These are phyloP conservation scores for Coracias cyanogaster DNA, from an alignment of 2,797 vertebrate species.

Conservation along the genomic window DNA sequence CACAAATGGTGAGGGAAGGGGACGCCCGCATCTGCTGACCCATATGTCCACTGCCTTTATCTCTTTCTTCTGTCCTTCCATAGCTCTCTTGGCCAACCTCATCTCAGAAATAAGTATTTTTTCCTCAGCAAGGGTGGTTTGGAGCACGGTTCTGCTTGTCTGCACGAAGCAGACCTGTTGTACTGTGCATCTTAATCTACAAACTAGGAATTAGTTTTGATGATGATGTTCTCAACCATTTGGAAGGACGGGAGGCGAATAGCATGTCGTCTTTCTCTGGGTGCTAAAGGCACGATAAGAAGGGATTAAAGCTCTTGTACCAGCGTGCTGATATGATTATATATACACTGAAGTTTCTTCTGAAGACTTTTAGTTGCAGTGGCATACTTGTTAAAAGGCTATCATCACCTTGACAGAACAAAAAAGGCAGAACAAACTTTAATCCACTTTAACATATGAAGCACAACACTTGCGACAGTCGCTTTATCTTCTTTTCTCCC, in stretches of 20 bases:
- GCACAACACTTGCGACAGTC: not conserved
- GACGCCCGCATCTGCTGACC: not conserved
- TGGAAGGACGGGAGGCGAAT: not conserved
- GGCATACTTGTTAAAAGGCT: not conserved
- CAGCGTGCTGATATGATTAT: not conserved
- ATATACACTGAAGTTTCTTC: not conserved
- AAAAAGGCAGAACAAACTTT: not conserved
- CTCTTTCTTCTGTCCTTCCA: not conserved
- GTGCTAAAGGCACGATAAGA: not conserved
- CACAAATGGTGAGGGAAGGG: fast-evolving
- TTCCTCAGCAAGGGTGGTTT: fast-evolving
- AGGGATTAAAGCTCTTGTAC: not conserved
- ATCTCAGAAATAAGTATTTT: not conserved
- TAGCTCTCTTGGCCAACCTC: not conserved
- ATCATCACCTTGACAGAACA: not conserved
- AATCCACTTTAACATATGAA: not conserved
- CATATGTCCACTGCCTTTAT: fast-evolving
- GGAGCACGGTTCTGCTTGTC: not conserved
- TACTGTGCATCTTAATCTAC: not conserved
- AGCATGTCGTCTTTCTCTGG: fast-evolving
- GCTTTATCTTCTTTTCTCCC: not conserved
- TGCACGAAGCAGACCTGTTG: not conserved
- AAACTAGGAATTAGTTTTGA: not conserved
- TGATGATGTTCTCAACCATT: not conserved
- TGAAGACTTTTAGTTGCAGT: not conserved